Base-by-base conservation (phyloP, 1,140 invertebrate species). In the Heliconius hermathena region DNA sequence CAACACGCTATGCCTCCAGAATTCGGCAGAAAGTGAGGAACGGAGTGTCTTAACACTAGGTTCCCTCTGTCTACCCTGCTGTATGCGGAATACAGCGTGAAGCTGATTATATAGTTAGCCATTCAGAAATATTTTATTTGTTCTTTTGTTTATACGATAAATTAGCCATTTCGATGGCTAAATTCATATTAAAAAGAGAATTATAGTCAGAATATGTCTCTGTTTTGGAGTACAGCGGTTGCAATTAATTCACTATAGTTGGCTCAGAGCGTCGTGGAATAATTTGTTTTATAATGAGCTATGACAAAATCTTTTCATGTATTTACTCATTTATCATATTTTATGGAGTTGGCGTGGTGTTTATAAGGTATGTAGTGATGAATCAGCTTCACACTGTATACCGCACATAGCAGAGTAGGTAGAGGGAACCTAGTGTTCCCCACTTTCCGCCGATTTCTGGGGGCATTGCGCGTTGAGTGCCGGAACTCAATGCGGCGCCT, bases 161-260 rank as follows among this genome's bases (percentile, higher is more conserved):
- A 78, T 78, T 78, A 60, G 57, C 22, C 77, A 70, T 74, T 38
- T 38, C 36, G 66, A 78, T 74, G 41, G 60, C 36, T 46, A 26
- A 41, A 77, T 77, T 72, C 49, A 38, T 78, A 78, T 78, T 72
- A 18, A 73, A 60, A 54, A 54, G 71, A 66, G 72, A 46, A 78
- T 74, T 78, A 74, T 22, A n/a, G 41, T 46, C 36, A 74, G 38
- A 49, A 60, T 66, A 46, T 74, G n/a, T 49, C 46, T 41, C 60
- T 2, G n/a, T 26, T 46, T 46, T 76, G 36, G 22, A 71, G 76
- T 20, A 60, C 54, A 49, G 78, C 54, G 76, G 76, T 41, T 20
- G 76, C 36, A 74, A 66, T 66, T 66, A 66, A 29, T 66, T 66
- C 1, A 29, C 60, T 29, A 66, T 66, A 66, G 60, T 66, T 60